Conservation (phyloP, 1,140 invertebrate species). For the Drosophila kanapiae region DNA sequence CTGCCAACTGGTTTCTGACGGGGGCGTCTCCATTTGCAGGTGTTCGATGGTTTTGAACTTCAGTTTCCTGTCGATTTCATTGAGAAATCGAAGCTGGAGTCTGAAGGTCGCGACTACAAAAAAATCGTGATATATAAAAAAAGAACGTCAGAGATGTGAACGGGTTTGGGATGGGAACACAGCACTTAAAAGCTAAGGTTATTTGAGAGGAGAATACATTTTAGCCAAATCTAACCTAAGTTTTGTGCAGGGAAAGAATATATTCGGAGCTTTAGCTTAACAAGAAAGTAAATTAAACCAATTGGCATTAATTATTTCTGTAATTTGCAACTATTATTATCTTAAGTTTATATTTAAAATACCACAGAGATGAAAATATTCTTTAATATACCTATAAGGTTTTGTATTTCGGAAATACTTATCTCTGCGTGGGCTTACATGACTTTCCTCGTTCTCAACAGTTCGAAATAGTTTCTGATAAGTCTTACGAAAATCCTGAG, state of each 20-base stretch:
- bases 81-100: constrained; percentile 62
- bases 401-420: neutral
- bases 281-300: neutral
- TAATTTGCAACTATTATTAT: no score
- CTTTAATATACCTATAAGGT: neutral
- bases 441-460: neutral
- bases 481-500: constrained; percentile 18
- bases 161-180: constrained; percentile 15
- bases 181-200: neutral
- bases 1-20: constrained; percentile 48
- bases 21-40: constrained; percentile 23
- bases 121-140: constrained; percentile 16
- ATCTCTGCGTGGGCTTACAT: neutral
- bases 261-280: neutral
- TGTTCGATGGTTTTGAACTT: constrained; percentile 37
- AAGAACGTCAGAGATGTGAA: constrained; percentile 34
- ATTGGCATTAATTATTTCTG: no score
- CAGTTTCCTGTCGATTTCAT: constrained; percentile 55
- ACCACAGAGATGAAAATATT: no score
- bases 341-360: no score
- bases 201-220: neutral
- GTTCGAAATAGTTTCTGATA: constrained; percentile 5
- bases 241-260: neutral
- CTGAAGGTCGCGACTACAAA: constrained; percentile 48
- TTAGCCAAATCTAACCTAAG: no score